These are phyloP conservation scores for Odocoileus virginianus DNA, from an alignment of 2,113 vertebrate genomes.

Conservation along the genomic window DNA sequence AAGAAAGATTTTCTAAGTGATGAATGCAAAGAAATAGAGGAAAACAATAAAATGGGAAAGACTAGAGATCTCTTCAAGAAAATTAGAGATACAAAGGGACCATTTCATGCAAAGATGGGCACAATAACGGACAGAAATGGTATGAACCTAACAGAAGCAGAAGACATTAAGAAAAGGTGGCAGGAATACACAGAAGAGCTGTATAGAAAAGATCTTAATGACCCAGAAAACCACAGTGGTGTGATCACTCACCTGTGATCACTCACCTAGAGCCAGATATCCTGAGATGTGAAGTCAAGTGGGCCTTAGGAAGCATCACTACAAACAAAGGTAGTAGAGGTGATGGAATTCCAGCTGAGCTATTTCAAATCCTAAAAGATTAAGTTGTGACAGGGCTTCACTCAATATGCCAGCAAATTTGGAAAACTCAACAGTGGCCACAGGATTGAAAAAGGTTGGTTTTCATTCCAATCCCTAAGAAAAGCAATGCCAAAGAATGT, in stretches of 20 bases:
- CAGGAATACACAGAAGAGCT: not conserved
- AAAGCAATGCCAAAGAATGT: not conserved
- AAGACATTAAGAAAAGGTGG: not conserved
- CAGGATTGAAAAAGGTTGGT: not conserved
- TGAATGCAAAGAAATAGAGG: not conserved
- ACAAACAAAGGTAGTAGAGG: not conserved
- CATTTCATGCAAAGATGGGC: not conserved
- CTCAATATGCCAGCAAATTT: not conserved
- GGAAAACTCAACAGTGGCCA: not conserved
- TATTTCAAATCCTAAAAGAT: not conserved
- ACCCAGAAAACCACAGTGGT: rapidly evolving
- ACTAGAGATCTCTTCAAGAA: not conserved
- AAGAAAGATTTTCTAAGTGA: not conserved
- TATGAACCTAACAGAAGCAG: not conserved
- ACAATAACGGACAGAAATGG: not conserved
- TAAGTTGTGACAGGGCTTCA: not conserved
- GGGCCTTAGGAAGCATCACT: not conserved
- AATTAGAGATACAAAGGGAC: not conserved
- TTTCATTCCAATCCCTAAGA: not conserved
- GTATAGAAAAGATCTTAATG: not conserved
- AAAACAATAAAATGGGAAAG: not conserved
- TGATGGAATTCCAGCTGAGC: not conserved
- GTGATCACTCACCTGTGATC: not conserved
- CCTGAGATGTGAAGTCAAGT: not conserved
- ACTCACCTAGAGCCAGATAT: not conserved